phyloP scores from a whole-genome alignment of 1,140 invertebrate genomes.

The Campoletis sonorensis region DNA sequence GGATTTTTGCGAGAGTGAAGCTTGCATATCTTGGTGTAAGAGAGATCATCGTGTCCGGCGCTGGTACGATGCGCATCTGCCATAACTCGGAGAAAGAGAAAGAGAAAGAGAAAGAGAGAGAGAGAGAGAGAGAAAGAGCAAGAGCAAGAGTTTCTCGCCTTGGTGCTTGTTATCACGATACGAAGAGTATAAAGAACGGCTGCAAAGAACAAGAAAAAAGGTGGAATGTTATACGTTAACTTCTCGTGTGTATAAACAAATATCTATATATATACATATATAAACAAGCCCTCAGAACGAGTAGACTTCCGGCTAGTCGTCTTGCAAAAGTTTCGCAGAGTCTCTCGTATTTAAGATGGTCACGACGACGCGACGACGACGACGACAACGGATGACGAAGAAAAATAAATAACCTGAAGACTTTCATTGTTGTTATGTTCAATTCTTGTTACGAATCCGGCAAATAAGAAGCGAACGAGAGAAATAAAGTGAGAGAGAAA shows the following conservation, averaged over 20 bases:
- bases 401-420: not conserved
- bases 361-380: not conserved
- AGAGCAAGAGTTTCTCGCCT: not conserved
- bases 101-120: not conserved
- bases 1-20: constrained; percentile 4
- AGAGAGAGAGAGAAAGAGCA: not conserved
- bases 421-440: constrained; percentile 2
- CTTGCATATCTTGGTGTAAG: not conserved
- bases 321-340: not conserved
- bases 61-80: constrained; percentile 2
- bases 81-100: not conserved
- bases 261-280: not conserved
- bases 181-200: not conserved
- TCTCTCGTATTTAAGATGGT: not conserved
- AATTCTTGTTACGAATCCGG: constrained; percentile 5
- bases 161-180: constrained; percentile 31
- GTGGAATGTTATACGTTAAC: not conserved
- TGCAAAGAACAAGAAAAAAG: not conserved
- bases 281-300: not conserved
- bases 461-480: not conserved
- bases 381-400: not conserved
- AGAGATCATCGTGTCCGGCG: not conserved
- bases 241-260: not conserved
- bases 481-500: too few species aligned
- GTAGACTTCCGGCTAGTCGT: not conserved